Percentiles rank a stretch among this genome's conserved stretches.
These are phyloP conservation scores for Hepsetus odoe DNA, from an alignment of 2,113 vertebrate genomes.

Conservation along the genomic window DNA sequence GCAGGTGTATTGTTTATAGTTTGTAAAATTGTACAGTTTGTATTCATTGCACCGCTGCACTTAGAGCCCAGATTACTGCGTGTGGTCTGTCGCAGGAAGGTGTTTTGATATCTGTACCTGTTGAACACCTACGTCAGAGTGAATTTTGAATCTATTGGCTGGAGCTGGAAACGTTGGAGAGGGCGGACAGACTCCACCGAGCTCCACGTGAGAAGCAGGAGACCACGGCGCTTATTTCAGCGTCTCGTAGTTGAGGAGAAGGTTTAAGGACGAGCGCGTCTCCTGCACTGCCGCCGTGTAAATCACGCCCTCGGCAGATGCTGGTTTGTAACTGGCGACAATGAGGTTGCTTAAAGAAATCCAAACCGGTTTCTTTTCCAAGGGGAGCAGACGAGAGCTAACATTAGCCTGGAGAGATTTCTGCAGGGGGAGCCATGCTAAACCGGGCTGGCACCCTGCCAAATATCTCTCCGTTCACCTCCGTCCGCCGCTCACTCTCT, in stretches of 20 bases:
- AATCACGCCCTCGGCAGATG: slow-evolving; percentile 49
- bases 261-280: background rate
- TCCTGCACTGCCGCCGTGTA: background rate
- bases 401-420: slow-evolving; percentile 67
- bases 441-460: slow-evolving; percentile 59
- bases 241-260: background rate
- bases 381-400: slow-evolving; percentile 69
- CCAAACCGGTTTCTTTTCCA: slow-evolving; percentile 64
- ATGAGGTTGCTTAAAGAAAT: slow-evolving; percentile 68
- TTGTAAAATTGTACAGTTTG: too few relatives aligned
- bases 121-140: too few relatives aligned
- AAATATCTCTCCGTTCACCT: background rate
- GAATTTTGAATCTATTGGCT: too few relatives aligned
- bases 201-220: background rate
- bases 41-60: too few relatives aligned
- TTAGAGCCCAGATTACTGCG: too few relatives aligned
- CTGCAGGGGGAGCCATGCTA: slow-evolving; percentile 55
- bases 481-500: background rate
- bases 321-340: slow-evolving; percentile 68
- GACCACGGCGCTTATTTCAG: background rate
- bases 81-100: too few relatives aligned
- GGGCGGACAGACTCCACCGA: background rate
- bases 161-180: too few relatives aligned
- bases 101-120: too few relatives aligned
- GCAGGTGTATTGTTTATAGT: too few relatives aligned